Evolutionary conservation across 2,113 vertebrate species (phyloP), one percentile per base, ranked within the genome.

Genomic region (Caranx melampygus): DNA sequence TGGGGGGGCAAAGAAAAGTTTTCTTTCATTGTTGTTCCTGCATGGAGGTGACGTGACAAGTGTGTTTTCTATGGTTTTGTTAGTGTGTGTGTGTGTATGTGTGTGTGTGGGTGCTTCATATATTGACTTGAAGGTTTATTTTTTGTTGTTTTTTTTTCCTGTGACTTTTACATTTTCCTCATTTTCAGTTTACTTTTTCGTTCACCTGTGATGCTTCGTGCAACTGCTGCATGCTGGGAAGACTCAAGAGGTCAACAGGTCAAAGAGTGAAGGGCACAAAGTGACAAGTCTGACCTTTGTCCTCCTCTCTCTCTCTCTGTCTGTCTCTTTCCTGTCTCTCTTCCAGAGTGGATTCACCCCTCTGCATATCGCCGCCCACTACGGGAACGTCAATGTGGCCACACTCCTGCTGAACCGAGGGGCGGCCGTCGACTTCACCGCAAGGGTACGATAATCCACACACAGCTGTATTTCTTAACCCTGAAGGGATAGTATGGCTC

Each of bases 261-360:
- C n/a, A 52, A 7, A 72, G n/a, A 26, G 34, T 61, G 4, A 42
- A 31, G 13, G 13, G 26, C 13, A 6, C 16, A 1, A 62, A 26
- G 6, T 18, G 3, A 18, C 26, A 31, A 14, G 4, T 69, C 42
- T 84, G 34, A 82, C 45, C 59, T 7, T 9, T 63, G 6, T 62
- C 31, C 33, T 40, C 13, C 42, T 73, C 12, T 81, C 7, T 86
- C 15, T 78, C 5, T 86, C 15, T 78, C 5, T 86, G 55, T 84
- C 21, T 75, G 57, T 78, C 18, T 72, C 62, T 52, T 2, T 59
- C 44, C 11, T 34, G 54, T 84, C 76, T 91, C 67, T 91, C 84
- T 93, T 92, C 7, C 40, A 99, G 98, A 99, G 98, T 66, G 98
- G 98, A 72, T 99, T 99, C 52, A 99, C 98, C 0, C 98, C 98